Base-by-base conservation (phyloP, 2,888 invertebrate species). In the Cryptops parisi region DNA sequence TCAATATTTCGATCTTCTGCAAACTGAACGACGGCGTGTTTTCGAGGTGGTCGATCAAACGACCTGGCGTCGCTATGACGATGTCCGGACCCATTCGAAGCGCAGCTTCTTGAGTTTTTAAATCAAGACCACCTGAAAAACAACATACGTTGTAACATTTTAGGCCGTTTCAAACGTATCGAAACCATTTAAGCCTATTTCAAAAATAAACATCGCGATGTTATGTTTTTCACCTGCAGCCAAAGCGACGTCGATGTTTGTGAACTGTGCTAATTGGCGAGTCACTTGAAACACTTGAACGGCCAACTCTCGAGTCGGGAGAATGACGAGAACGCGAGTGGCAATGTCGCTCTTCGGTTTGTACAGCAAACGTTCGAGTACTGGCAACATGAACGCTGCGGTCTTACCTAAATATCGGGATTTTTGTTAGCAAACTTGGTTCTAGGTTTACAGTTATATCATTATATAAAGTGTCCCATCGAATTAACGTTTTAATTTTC, bases 351-450 rank as follows among this genome's bases (percentile, higher is more conserved):
- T 78, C 33, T 78, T 74, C 0, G 93, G 84, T 60, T 86, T 81
- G 68, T 87, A 96, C 12, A 97, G 70, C 56, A 98, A 75, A 58
- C 97, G 77, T 72, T 98, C 98, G 51, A 98, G 67, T 1, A 94
- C 91, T 0, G 98, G 98, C 61, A 98, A 72, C 89, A 98, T 96
- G 69, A 96, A 98, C 0, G 98, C 97, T 0, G 93, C 94, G 0
- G 98, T 98, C 76, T 99, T 98, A 52, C 97, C 96, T 5, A 88
- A n/a, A n/a, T n/a, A n/a, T n/a, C n/a, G n/a, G n/a, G n/a, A n/a
- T n/a, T n/a, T n/a, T n/a, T n/a, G n/a, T 33, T 6, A 33, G 9
- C 6, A 33, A 9, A 9, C 33, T 9, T 6, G 33, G 9, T 33
- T 33, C 33, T 33, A 33, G 33, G 15, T 33, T 33, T 33, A 33